Evolutionary conservation across 2,113 vertebrate species (phyloP).

Genomic region (Ariopsis seemanni): DNA sequence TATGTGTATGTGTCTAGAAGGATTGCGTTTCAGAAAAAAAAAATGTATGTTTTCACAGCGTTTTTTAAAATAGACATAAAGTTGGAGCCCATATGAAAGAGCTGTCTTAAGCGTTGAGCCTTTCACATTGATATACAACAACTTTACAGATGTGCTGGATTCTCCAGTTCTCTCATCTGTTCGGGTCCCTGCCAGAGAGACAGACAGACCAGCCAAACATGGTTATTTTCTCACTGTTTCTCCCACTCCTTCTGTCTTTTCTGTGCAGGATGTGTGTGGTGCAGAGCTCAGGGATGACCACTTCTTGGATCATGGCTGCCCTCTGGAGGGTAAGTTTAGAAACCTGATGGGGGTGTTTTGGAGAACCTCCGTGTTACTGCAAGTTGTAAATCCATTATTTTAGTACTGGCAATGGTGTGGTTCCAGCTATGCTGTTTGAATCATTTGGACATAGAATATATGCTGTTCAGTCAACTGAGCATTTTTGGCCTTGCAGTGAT

Average conservation of each 20-base stretch:
- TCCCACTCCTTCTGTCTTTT: conserved; percentile 27
- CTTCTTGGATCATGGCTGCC: conserved; percentile 44
- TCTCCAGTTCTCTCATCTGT: conserved; percentile 8
- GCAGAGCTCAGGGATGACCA: conserved; percentile 44
- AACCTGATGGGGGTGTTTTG: neutral
- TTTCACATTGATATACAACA: conserved; percentile 17
- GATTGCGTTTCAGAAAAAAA: neutral
- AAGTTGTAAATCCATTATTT: neutral
- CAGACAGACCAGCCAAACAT: conserved; percentile 5
- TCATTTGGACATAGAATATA: neutral
- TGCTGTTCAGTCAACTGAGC: neutral
- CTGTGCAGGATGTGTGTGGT: conserved; percentile 56
- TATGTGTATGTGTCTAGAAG: conserved; percentile 19
- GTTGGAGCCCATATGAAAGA: conserved; percentile 19
- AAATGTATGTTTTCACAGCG: conserved; percentile 5
- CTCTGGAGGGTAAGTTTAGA: conserved; percentile 58
- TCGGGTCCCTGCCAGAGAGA: neutral
- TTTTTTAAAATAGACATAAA: neutral
- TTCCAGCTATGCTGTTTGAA: neutral
- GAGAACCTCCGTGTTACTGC: neutral
- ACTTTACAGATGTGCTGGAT: conserved; percentile 25
- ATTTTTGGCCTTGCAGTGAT: conserved; percentile 49
- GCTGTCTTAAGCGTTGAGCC: neutral
- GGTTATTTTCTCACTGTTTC: conserved; percentile 28
- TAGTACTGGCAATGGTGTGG: neutral